A percentile compares a stretch with the other conserved stretches of the same genome.
These are phyloP conservation scores for Bombus sylvicola DNA, from an alignment of 1,140 invertebrate genomes.

Conservation along the genomic window DNA sequence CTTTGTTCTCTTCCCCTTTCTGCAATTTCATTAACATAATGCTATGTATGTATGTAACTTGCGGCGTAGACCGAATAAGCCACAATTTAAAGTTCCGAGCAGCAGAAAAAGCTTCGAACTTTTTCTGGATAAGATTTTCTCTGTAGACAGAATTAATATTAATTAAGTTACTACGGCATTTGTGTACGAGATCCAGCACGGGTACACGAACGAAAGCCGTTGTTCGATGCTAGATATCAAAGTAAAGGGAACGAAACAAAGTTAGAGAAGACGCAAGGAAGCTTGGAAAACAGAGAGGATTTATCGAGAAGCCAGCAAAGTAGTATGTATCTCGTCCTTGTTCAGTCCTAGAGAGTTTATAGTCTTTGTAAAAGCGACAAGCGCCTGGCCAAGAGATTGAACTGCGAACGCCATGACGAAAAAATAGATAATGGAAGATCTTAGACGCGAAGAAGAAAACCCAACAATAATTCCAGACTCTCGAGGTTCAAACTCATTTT, in stretches of 20 bases:
- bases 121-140: background rate
- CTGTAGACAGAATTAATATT: background rate
- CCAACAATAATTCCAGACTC: background rate
- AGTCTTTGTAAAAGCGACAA: background rate
- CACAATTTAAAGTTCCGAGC: background rate
- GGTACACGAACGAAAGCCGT: too few relatives aligned
- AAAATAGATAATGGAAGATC: conserved; percentile 14
- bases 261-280: conserved; percentile 3
- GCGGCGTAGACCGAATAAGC: background rate
- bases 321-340: background rate
- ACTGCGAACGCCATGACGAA: background rate
- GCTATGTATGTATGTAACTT: background rate
- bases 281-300: conserved; percentile 27
- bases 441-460: conserved; percentile 1
- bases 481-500: background rate
- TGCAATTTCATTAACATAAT: conserved; percentile 31
- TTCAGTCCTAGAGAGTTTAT: background rate
- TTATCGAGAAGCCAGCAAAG: conserved; percentile 1
- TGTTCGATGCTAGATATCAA: conserved; percentile 9
- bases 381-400: conserved; percentile 2
- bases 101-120: background rate
- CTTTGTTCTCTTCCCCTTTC: background rate
- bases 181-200: too few relatives aligned
- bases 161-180: conserved; percentile 3
- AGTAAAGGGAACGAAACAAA: conserved; percentile 17